Evolutionary conservation across 2,797 vertebrate genomes (phyloP).

Genomic region (Decapterus maruadsi): DNA sequence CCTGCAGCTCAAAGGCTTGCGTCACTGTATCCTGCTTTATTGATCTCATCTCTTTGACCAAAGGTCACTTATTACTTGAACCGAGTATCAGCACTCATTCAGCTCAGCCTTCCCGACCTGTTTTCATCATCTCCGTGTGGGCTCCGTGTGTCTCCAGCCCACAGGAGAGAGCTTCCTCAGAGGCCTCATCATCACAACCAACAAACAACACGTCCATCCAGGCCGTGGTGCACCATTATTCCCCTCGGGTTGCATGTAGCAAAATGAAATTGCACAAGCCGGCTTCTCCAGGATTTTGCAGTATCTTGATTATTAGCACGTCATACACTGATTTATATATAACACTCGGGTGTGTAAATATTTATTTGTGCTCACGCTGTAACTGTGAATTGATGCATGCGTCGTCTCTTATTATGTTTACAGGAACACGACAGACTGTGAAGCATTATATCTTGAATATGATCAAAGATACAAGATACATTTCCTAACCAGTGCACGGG

Average conservation of each 20-base stretch:
- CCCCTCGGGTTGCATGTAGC: slow-evolving; percentile 13
- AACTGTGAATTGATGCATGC: background rate
- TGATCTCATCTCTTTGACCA: slow-evolving; percentile 46
- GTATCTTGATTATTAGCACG: background rate
- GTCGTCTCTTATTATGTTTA: background rate
- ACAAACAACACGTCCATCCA: slow-evolving; percentile 64
- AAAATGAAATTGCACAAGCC: slow-evolving; percentile 13
- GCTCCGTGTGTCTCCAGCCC: slow-evolving; percentile 43
- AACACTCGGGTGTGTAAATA: background rate
- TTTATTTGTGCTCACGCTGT: background rate
- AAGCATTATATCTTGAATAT: background rate
- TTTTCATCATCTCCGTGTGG: slow-evolving; percentile 66
- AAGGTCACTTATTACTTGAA: slow-evolving; percentile 34
- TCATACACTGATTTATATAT: background rate
- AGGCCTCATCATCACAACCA: slow-evolving; percentile 68
- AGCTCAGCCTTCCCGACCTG: slow-evolving; percentile 16
- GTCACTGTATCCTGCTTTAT: slow-evolving; percentile 43
- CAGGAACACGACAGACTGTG: slow-evolving; percentile 16
- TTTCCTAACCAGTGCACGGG: background rate
- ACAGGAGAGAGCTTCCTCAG: slow-evolving; percentile 52
- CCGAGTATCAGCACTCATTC: slow-evolving; percentile 17
- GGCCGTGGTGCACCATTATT: slow-evolving; percentile 23
- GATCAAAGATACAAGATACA: slow-evolving; percentile 26
- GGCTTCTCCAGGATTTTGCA: background rate
- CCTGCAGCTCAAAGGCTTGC: slow-evolving; percentile 42